These are phyloP conservation scores for Philereme vetulata DNA, from an alignment of 2,888 invertebrate genomes.

Conservation along the genomic window DNA sequence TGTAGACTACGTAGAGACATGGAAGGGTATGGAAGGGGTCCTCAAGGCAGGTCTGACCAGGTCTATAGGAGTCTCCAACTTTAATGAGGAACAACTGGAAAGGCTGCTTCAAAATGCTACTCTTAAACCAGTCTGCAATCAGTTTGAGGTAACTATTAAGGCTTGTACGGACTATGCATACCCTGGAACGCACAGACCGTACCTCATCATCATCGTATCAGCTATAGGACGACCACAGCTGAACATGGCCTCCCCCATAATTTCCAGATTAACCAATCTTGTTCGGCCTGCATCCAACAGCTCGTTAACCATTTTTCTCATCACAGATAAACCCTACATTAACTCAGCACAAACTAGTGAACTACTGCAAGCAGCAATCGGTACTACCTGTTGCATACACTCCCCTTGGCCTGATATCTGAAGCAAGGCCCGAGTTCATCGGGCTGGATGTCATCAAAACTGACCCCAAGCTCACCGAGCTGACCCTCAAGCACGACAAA, in stretches of 20 bases:
- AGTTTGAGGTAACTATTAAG: conserved; percentile 63
- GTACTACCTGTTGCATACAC: conserved; percentile 89
- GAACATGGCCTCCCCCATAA: no score
- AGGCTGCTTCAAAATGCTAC: conserved; percentile 82
- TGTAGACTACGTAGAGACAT: conserved; percentile 88
- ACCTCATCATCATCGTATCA: no score
- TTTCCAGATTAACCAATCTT: no score
- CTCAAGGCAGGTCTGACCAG: conserved; percentile 85
- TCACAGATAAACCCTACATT: conserved; percentile 85
- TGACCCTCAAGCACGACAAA: conserved; percentile 86
- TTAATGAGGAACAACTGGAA: conserved; percentile 88
- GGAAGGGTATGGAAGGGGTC: conserved; percentile 90
- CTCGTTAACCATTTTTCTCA: no score
- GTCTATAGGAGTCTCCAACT: conserved; percentile 92
- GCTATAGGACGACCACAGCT: no score
- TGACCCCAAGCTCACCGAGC: conserved; percentile 79
- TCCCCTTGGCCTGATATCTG: conserved; percentile 85
- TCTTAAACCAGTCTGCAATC: conserved; percentile 86
- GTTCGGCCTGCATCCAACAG: no score
- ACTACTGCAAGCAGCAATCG: conserved; percentile 86
- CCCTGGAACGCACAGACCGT: no score
- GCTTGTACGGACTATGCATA: no score
- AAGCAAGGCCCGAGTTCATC: conserved; percentile 73
- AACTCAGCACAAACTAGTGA: conserved; percentile 87
- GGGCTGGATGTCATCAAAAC: conserved; percentile 83